These are phyloP conservation scores for Copsychus sechellarum DNA, from an alignment of 2,113 vertebrate genomes.

Conservation along the genomic window DNA sequence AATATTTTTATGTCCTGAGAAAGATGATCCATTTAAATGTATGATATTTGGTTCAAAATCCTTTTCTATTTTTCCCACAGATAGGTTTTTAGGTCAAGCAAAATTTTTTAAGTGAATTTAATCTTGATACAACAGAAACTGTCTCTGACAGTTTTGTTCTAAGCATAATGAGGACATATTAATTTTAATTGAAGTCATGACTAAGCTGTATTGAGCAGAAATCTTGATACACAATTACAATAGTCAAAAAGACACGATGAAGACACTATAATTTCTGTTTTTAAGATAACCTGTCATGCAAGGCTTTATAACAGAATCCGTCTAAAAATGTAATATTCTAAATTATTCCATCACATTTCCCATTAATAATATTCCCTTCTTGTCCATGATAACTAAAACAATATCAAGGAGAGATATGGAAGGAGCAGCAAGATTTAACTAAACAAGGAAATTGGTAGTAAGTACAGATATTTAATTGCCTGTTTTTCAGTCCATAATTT, in stretches of 20 bases:
- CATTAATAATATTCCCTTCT: neutral
- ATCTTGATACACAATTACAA: neutral
- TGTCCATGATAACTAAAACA: neutral
- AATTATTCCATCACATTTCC: neutral
- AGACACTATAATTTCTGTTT: neutral
- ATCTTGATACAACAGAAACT: neutral
- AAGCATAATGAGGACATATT: constrained; percentile 7
- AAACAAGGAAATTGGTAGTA: neutral
- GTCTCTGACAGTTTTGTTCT: neutral
- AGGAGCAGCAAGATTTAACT: neutral
- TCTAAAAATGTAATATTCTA: neutral
- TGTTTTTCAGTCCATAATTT: neutral
- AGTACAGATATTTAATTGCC: neutral
- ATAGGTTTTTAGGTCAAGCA: neutral
- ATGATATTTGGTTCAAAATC: neutral
- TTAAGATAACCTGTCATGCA: constrained; percentile 19
- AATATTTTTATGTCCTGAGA: neutral
- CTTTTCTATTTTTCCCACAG: neutral
- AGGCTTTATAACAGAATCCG: neutral
- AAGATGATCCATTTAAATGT: neutral
- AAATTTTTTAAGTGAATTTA: neutral
- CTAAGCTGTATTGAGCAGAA: neutral
- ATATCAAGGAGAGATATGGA: neutral
- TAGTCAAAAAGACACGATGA: neutral
- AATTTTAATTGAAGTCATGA: constrained; percentile 42